Conservation (phyloP, 2,888 invertebrate genomes). For the Nematopogon swammerdamellus region DNA sequence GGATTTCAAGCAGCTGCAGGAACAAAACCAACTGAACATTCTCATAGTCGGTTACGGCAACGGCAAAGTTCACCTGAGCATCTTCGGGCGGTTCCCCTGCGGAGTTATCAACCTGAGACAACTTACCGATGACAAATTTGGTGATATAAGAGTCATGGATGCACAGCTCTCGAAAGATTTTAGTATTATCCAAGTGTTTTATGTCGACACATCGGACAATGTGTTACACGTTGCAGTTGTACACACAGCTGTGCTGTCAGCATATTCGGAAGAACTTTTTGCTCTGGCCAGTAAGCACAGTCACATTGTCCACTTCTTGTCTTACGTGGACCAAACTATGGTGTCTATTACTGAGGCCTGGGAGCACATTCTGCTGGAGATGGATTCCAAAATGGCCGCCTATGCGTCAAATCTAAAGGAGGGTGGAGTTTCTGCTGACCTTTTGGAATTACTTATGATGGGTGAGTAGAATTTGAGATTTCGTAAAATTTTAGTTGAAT, state of each 20-base stretch:
- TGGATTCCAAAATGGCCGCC: conserved; percentile 88
- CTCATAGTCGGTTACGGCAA: conserved; percentile 75
- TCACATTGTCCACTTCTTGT: conserved; percentile 66
- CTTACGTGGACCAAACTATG: conserved; percentile 71
- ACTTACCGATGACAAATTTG: conserved; percentile 52
- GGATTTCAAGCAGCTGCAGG: conserved; percentile 58
- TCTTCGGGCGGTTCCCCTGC: conserved; percentile 83
- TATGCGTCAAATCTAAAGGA: conserved; percentile 80
- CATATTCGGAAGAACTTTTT: conserved; percentile 67
- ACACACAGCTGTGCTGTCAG: conserved; percentile 60
- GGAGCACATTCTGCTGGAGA: conserved; percentile 91
- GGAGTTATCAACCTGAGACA: conserved; percentile 62
- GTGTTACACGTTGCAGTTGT: conserved; percentile 45
- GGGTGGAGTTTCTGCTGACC: conserved; percentile 85
- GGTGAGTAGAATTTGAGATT: conserved; percentile 52
- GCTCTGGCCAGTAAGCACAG: conserved; percentile 72
- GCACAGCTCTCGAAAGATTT: conserved; percentile 70
- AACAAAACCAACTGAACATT: conserved; percentile 65
- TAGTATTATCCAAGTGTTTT: conserved; percentile 63
- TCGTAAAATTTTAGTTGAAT: too few relatives aligned
- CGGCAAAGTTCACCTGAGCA: conserved; percentile 70
- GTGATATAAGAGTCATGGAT: conserved; percentile 59
- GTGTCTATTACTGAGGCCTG: conserved; percentile 84
- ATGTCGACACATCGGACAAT: conserved; percentile 48
- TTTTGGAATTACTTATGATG: conserved; percentile 85